Conservation (phyloP, 53 echinoderm and acorn worm genomes). For the Astropecten irregularis region DNA sequence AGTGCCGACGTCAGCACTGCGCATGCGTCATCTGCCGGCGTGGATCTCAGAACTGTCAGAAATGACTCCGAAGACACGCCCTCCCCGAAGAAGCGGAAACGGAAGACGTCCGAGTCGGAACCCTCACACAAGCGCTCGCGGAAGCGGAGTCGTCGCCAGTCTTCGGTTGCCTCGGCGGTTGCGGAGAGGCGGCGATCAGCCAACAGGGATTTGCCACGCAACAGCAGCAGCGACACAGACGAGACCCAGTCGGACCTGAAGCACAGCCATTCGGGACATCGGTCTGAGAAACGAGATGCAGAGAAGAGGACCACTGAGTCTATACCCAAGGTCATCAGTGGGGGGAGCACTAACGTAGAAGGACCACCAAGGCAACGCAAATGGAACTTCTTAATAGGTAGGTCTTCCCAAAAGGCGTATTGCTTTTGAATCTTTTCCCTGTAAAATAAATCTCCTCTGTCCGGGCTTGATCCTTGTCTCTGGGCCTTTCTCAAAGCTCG, state of each 20-base stretch:
- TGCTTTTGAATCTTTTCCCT: no score
- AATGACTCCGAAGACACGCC: constrained; percentile 2
- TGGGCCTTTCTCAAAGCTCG: no score
- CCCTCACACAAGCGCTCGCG: constrained; percentile 67
- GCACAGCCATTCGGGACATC: constrained; percentile 12
- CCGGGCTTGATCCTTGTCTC: no score
- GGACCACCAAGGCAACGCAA: constrained; percentile 64
- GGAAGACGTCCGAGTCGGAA: constrained; percentile 70
- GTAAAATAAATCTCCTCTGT: no score
- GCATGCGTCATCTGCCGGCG: constrained; percentile 11
- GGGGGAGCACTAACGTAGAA: constrained; percentile 6
- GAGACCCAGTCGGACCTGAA: constrained; percentile 49
- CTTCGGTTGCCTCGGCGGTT: constrained; percentile 32
- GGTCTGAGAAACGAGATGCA: constrained; percentile 19
- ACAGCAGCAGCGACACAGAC: constrained; percentile 72
- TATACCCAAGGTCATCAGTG: constrained; percentile 22
- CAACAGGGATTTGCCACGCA: constrained; percentile 51
- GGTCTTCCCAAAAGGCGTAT: constrained; percentile 10
- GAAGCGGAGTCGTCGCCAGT: constrained; percentile 34
- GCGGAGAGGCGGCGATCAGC: constrained; percentile 49
- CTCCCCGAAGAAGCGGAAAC: constrained; percentile 72
- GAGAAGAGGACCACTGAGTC: constrained; percentile 38
- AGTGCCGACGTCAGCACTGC: constrained; percentile 2
- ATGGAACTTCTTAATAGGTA: constrained; percentile 84
- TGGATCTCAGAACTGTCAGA: constrained; percentile 48